Percentiles rank a stretch among this genome's conserved stretches.
These are phyloP conservation scores for Epizoanthus stellaris DNA, from an alignment of 92 coral and sea anemone species.

Conservation along the genomic window DNA sequence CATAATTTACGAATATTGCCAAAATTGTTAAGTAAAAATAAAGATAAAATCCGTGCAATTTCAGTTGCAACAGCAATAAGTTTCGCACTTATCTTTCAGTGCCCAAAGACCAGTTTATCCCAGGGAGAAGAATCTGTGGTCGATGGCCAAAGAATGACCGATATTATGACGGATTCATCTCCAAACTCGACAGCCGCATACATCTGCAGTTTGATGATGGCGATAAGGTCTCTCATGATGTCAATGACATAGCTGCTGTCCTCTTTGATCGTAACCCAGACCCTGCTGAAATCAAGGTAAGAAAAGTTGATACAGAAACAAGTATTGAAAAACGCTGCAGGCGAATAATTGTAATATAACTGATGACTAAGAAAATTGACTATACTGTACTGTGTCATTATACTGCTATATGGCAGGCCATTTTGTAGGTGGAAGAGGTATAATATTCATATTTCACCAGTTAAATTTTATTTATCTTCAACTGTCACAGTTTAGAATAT, in stretches of 20 bases:
- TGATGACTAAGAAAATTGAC: too few species aligned
- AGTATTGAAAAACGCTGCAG: background rate
- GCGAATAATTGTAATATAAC: background rate
- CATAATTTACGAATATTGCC: background rate
- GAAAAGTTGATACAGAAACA: background rate
- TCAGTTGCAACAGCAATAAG: background rate
- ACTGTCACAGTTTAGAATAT: too few species aligned
- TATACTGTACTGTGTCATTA: too few species aligned
- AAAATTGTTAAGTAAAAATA: background rate
- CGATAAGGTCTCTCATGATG: constrained; percentile 59
- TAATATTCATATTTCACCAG: too few species aligned
- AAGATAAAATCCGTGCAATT: too few species aligned
- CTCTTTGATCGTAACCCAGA: constrained; percentile 79
- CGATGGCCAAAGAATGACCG: constrained; percentile 68
- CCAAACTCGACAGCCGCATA: constrained; percentile 59
- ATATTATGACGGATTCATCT: constrained; percentile 77
- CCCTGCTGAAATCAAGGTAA: constrained; percentile 57
- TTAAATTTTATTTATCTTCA: too few species aligned
- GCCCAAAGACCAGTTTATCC: constrained; percentile 78
- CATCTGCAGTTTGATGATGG: constrained; percentile 67
- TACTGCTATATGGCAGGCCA: too few species aligned
- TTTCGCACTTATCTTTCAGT: constrained; percentile 48
- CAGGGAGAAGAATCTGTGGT: constrained; percentile 88
- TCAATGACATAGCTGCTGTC: constrained; percentile 83
- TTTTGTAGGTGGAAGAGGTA: too few species aligned